A percentile compares a stretch with the other conserved stretches of the same genome.
These are phyloP conservation scores for Drosophila rubida DNA, from an alignment of 2,888 invertebrate genomes.

Conservation along the genomic window DNA sequence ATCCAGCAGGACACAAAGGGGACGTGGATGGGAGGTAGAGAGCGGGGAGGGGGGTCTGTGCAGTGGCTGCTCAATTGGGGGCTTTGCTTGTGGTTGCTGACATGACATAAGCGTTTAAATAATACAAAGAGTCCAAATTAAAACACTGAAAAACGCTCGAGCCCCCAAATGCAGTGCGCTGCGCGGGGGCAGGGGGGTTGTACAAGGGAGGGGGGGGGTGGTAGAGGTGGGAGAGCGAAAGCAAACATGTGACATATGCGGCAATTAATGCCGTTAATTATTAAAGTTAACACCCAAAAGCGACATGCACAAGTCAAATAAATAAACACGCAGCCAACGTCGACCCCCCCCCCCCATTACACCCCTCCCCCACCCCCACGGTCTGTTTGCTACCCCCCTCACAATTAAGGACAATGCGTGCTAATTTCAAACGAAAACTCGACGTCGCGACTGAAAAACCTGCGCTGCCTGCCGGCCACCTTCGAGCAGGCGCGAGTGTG, in stretches of 20 bases:
- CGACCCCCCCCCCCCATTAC: conserved; percentile 2
- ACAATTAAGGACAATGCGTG: conserved; percentile 78
- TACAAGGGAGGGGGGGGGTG: neutral
- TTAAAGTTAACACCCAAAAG: conserved; percentile 80
- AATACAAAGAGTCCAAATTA: conserved; percentile 41
- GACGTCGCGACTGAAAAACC: conserved; percentile 37
- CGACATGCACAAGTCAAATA: conserved; percentile 81
- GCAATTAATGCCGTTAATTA: conserved; percentile 80
- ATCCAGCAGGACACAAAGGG: neutral
- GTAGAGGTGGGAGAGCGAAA: conserved; percentile 30
- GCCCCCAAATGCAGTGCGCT: conserved; percentile 48
- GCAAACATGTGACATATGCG: conserved; percentile 81
- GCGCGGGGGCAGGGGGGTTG: neutral
- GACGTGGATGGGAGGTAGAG: neutral
- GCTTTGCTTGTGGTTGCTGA: conserved; percentile 18
- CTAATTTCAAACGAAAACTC: conserved; percentile 68
- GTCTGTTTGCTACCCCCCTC: too few species aligned
- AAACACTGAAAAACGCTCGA: conserved; percentile 30
- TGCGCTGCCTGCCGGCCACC: conserved; percentile 19
- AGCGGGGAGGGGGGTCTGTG: neutral
- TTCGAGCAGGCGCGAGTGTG: neutral
- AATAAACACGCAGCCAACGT: conserved; percentile 73
- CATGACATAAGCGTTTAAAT: conserved; percentile 72
- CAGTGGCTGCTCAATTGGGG: neutral
- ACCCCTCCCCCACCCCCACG: neutral